These are phyloP conservation scores for Tinamus guttatus DNA, from an alignment of 2,113 vertebrate genomes.

Conservation along the genomic window DNA sequence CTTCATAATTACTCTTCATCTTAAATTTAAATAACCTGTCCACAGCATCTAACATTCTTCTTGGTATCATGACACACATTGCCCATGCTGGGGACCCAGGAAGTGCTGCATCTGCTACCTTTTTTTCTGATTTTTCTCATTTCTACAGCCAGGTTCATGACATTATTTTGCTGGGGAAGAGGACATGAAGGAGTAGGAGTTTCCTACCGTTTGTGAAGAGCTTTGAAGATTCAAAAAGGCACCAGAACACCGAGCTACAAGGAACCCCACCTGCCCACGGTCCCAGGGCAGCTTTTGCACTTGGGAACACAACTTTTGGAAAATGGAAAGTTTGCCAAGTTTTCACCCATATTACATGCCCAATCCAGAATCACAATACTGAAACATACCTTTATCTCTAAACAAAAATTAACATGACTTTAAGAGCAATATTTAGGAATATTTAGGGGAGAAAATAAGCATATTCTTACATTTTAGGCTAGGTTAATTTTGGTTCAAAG, in stretches of 20 bases:
- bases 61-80: not conserved
- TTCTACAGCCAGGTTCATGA: not conserved
- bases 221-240: not conserved
- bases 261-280: not conserved
- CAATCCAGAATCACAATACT: not conserved
- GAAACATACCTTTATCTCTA: not conserved
- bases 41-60: not conserved
- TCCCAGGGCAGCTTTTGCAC: not conserved
- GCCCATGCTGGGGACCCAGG: not conserved
- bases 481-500: not conserved
- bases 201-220: constrained; percentile 24
- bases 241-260: constrained; percentile 26
- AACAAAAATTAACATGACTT: constrained; percentile 32
- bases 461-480: not conserved
- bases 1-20: not conserved
- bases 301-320: not conserved
- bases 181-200: not conserved
- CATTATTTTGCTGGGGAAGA: not conserved
- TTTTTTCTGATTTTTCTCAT: not conserved
- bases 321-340: not conserved
- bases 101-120: not conserved
- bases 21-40: not conserved
- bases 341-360: not conserved
- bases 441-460: not conserved
- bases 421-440: not conserved